Percentiles rank a stretch among this genome's conserved stretches.
These are phyloP conservation scores for Hemaris fuciformis DNA, from an alignment of 2,888 invertebrate genomes.

Conservation along the genomic window DNA sequence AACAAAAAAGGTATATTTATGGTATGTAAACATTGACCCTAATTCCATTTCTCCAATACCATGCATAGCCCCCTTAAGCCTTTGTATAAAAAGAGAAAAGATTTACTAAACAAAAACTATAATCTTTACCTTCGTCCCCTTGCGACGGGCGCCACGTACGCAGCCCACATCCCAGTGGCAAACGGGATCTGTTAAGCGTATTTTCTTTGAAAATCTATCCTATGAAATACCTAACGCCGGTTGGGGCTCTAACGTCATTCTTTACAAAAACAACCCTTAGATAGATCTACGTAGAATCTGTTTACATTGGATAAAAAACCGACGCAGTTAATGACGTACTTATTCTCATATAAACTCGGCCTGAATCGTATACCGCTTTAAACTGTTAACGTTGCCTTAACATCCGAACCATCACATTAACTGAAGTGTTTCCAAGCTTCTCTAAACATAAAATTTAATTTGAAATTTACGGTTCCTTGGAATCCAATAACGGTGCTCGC, in stretches of 20 bases:
- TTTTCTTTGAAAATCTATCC: slow-evolving; percentile 65
- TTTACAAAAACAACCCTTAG: slow-evolving; percentile 36
- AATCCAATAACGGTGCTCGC: slow-evolving; percentile 55
- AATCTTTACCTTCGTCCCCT: slow-evolving; percentile 41
- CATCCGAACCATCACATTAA: slow-evolving; percentile 32
- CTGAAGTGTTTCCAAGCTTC: slow-evolving; percentile 39
- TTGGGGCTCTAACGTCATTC: slow-evolving; percentile 37
- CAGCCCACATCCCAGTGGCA: slow-evolving; percentile 36
- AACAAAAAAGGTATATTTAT: background rate
- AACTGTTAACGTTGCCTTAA: slow-evolving; percentile 29
- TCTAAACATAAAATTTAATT: slow-evolving; percentile 46
- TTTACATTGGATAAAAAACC: slow-evolving; percentile 28
- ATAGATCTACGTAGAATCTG: slow-evolving; percentile 17
- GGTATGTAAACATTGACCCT: slow-evolving; percentile 13
- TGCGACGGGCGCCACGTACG: slow-evolving; percentile 35
- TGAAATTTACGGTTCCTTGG: slow-evolving; percentile 45
- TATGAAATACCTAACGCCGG: slow-evolving; percentile 39
- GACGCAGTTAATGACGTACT: slow-evolving; percentile 22
- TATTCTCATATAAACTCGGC: slow-evolving; percentile 14
- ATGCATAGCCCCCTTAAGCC: slow-evolving; percentile 19
- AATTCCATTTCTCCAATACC: slow-evolving; percentile 26
- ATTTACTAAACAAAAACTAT: slow-evolving; percentile 37
- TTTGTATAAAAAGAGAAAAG: slow-evolving; percentile 19
- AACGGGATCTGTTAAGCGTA: slow-evolving; percentile 49
- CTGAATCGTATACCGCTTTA: slow-evolving; percentile 21